These are phyloP conservation scores for Eupithecia subumbrata DNA, from an alignment of 2,888 invertebrate genomes.

Conservation along the genomic window DNA sequence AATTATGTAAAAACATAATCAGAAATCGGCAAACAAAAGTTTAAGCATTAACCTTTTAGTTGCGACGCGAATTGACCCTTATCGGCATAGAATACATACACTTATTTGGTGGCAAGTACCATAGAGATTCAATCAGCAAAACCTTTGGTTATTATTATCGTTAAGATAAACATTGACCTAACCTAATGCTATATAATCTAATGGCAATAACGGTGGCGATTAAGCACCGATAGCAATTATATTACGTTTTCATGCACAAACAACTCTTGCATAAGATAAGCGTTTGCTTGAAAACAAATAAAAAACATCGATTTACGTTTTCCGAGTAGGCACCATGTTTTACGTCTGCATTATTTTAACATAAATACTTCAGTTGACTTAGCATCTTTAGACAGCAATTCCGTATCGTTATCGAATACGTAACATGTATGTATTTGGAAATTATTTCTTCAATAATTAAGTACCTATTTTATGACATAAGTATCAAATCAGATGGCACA, in stretches of 20 bases:
- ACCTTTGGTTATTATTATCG: neutral
- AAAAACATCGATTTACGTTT: too few relatives aligned
- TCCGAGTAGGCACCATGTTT: neutral
- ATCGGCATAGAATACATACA: neutral
- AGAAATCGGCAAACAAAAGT: too few relatives aligned
- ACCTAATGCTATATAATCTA: neutral
- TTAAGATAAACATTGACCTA: neutral
- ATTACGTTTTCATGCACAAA: neutral
- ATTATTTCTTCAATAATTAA: neutral
- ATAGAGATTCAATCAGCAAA: conserved; percentile 1
- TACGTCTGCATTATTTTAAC: neutral
- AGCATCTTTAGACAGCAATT: neutral
- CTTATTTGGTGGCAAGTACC: neutral
- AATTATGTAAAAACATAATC: too few relatives aligned
- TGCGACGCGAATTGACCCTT: neutral
- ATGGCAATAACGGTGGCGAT: neutral
- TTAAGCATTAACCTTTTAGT: neutral
- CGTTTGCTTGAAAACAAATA: too few relatives aligned
- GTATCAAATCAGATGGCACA: too few relatives aligned
- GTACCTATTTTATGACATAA: too few relatives aligned
- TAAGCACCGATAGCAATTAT: neutral
- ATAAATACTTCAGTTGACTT: too few relatives aligned
- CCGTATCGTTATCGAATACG: neutral
- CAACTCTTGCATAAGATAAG: too few relatives aligned
- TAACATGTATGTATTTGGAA: neutral